Evolutionary conservation across 1,140 invertebrate genomes (phyloP).

Genomic region (Neuroterus valhalla): DNA sequence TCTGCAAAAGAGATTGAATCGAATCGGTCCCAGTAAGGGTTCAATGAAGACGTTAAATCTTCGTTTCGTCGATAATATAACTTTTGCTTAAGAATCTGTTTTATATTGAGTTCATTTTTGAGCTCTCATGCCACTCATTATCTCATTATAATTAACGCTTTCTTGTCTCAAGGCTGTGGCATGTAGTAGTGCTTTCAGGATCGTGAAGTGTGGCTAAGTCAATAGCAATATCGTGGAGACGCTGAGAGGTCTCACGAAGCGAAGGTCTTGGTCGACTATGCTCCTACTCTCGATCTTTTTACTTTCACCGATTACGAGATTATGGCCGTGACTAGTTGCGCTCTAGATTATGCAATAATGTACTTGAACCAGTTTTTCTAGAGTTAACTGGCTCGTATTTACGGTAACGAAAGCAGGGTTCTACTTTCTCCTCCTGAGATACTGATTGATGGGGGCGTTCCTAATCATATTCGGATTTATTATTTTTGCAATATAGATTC

Average conservation of each 20-base stretch:
- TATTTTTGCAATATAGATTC: too few species aligned
- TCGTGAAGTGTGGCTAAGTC: neutral
- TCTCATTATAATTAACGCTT: conserved; percentile 18
- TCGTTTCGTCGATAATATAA: too few species aligned
- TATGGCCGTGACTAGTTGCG: conserved; percentile 21
- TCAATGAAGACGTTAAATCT: too few species aligned
- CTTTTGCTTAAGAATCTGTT: too few species aligned
- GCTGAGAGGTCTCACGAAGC: neutral
- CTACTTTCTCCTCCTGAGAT: conserved; percentile 1
- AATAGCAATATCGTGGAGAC: neutral
- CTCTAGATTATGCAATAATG: conserved; percentile 7
- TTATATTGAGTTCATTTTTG: neutral
- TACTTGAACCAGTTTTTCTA: conserved; percentile 29
- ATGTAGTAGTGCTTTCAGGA: neutral
- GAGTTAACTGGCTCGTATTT: conserved; percentile 13
- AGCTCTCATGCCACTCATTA: conserved; percentile 12
- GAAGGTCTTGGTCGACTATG: conserved; percentile 7
- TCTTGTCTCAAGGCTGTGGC: neutral
- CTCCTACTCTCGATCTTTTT: conserved; percentile 6
- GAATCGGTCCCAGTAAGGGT: too few species aligned
- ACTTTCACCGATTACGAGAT: conserved; percentile 25
- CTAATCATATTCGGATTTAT: neutral
- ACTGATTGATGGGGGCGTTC: neutral
- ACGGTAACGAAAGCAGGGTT: neutral
- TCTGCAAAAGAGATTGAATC: too few species aligned